Evolutionary conservation across 2,888 invertebrate genomes (phyloP).

Genomic region (Ennomos quercinarius): DNA sequence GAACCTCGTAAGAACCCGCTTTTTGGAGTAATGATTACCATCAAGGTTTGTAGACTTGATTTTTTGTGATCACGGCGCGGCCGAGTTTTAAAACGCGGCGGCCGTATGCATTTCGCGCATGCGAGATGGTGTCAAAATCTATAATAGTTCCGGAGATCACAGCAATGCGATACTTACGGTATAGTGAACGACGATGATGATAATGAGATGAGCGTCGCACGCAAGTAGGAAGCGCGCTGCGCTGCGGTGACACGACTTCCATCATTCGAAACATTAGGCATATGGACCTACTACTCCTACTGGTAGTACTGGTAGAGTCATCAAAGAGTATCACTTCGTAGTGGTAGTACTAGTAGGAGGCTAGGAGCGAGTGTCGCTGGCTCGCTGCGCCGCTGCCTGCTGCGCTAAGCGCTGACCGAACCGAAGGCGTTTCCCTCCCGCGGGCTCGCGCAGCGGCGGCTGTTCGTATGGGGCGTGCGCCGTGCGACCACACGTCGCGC

Average conservation of each 20-base stretch:
- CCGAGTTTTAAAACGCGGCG: conserved; percentile 83
- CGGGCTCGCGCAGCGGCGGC: conserved; percentile 59
- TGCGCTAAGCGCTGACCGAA: conserved; percentile 22
- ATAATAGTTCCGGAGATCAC: conserved; percentile 78
- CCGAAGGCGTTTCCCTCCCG: conserved; percentile 82
- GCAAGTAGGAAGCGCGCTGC: conserved; percentile 55
- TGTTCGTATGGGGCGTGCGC: conserved; percentile 77
- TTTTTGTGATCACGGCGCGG: conserved; percentile 79
- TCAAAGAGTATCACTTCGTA: no score
- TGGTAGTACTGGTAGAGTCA: conserved; percentile 39
- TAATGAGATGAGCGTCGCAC: conserved; percentile 56
- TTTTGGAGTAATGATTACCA: conserved; percentile 56
- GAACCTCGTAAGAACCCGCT: conserved; percentile 47
- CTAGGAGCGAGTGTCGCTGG: conserved; percentile 14
- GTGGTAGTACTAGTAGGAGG: conserved; percentile 41
- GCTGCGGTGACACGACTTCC: conserved; percentile 55
- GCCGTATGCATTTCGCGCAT: conserved; percentile 83
- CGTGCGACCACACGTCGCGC: conserved; percentile 46
- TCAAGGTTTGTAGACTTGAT: conserved; percentile 73
- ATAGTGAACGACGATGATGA: conserved; percentile 47
- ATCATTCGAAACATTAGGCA: conserved; percentile 64
- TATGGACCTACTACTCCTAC: conserved; percentile 47
- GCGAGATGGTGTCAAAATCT: conserved; percentile 84
- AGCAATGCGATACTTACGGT: conserved; percentile 69
- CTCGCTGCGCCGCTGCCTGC: no score